phyloP scores from a whole-genome alignment of 2,888 invertebrate genomes.

The Phasia obesa region DNA sequence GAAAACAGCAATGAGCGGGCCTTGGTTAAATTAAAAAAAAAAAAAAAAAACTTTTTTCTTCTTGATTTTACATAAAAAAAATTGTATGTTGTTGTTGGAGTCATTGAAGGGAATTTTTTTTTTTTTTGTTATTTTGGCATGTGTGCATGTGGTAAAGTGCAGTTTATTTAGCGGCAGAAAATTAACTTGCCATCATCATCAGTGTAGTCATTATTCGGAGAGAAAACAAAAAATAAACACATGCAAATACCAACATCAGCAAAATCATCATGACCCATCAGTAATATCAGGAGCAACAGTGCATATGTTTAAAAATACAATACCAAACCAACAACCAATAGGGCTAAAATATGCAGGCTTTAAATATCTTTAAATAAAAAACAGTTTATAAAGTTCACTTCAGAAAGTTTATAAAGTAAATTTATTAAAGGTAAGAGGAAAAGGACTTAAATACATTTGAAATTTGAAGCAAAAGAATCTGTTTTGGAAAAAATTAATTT shows the following conservation, averaged over 20 bases:
- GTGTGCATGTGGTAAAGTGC: slow-evolving; percentile 76
- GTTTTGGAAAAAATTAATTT: too few relatives aligned
- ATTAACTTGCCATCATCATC: slow-evolving; percentile 76
- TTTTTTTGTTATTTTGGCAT: not conserved
- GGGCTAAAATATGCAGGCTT: slow-evolving; percentile 14
- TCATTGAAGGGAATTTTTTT: slow-evolving; percentile 34
- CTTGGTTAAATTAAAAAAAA: slow-evolving; percentile 42
- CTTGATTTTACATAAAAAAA: slow-evolving; percentile 25
- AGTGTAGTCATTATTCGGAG: slow-evolving; percentile 16
- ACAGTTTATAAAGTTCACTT: slow-evolving; percentile 9
- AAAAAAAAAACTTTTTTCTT: slow-evolving; percentile 4
- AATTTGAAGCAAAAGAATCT: too few relatives aligned
- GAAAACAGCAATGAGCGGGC: slow-evolving; percentile 32
- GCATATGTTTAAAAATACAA: slow-evolving; percentile 16
- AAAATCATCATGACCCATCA: slow-evolving; percentile 27
- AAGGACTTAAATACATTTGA: too few relatives aligned
- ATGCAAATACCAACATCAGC: slow-evolving; percentile 19
- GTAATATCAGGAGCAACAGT: slow-evolving; percentile 24
- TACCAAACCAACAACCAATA: slow-evolving; percentile 10
- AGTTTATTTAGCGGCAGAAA: slow-evolving; percentile 81
- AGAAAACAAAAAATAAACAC: not conserved
- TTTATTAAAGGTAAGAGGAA: not conserved
- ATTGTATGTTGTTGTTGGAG: slow-evolving; percentile 12
- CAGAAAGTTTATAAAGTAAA: slow-evolving; percentile 1
- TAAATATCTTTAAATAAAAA: slow-evolving; percentile 35